phyloP scores from a whole-genome alignment of 2,113 vertebrate genomes.

The Pollimyrus isidori region DNA sequence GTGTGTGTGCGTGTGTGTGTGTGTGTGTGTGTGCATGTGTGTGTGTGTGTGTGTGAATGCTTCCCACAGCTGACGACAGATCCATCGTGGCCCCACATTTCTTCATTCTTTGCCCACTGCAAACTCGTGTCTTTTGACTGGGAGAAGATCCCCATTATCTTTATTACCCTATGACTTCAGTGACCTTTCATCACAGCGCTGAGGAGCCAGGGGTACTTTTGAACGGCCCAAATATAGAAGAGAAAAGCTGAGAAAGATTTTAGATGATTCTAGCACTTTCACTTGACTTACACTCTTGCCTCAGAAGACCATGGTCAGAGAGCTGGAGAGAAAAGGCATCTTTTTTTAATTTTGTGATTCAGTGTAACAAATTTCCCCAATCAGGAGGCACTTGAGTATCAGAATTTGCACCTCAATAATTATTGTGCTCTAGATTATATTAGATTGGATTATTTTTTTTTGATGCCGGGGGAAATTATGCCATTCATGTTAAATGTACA shows the following conservation, averaged over 20 bases:
- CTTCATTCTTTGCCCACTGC: slow-evolving; percentile 6
- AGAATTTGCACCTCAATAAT: neutral
- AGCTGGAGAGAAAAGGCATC: neutral
- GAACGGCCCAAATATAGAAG: slow-evolving; percentile 46
- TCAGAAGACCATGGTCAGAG: neutral
- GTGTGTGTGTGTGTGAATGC: slow-evolving; percentile 2
- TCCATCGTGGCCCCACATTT: slow-evolving; percentile 21
- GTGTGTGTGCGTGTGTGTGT: too few relatives aligned
- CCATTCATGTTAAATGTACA: neutral
- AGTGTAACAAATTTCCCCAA: neutral
- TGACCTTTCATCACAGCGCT: slow-evolving; percentile 38
- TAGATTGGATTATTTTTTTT: neutral
- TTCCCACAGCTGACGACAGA: slow-evolving; percentile 19
- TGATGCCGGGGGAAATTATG: neutral
- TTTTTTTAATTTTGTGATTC: neutral
- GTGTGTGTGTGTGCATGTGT: neutral
- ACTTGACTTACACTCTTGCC: slow-evolving; percentile 33
- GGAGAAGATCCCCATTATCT: slow-evolving; percentile 55
- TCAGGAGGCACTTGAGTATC: neutral
- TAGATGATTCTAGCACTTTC: slow-evolving; percentile 34
- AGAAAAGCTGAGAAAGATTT: slow-evolving; percentile 38
- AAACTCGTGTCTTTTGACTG: slow-evolving; percentile 41
- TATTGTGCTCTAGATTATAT: neutral
- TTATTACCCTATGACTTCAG: slow-evolving; percentile 59
- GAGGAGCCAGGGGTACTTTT: slow-evolving; percentile 51